These are phyloP conservation scores for Nysson spinosus DNA, from an alignment of 2,888 invertebrate species.

Conservation along the genomic window DNA sequence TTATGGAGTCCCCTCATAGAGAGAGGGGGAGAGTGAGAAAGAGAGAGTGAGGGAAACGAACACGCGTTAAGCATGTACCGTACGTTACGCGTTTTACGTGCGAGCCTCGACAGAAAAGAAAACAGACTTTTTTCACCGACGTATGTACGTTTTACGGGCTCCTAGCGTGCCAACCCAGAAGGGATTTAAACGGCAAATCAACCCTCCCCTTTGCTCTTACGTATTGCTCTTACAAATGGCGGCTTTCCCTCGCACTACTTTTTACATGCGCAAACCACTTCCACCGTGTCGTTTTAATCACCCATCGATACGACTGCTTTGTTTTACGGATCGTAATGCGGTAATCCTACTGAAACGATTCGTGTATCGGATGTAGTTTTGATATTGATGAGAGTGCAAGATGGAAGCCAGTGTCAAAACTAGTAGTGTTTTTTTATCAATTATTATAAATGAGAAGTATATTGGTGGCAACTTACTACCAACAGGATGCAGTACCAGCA, in stretches of 20 bases:
- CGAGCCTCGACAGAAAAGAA: conserved; percentile 24
- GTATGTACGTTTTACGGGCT: conserved; percentile 18
- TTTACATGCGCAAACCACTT: conserved; percentile 3
- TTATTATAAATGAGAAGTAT: too few relatives aligned
- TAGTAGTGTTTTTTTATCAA: too few relatives aligned
- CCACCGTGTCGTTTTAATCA: not conserved
- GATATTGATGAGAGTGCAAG: too few relatives aligned
- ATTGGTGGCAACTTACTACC: too few relatives aligned
- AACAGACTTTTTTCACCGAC: conserved; percentile 30
- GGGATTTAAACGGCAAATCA: conserved; percentile 52
- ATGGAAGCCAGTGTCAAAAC: too few relatives aligned
- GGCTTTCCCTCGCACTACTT: conserved; percentile 22
- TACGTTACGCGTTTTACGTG: conserved; percentile 35
- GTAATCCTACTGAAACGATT: too few relatives aligned
- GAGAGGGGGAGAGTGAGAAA: not conserved
- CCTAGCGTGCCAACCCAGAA: conserved; percentile 11
- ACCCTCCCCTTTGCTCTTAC: conserved; percentile 1
- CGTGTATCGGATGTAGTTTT: too few relatives aligned
- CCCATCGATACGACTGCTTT: not conserved
- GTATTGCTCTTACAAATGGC: conserved; percentile 39
- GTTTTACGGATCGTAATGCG: too few relatives aligned
- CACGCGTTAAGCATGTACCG: conserved; percentile 16
- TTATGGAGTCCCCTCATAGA: conserved; percentile 45
- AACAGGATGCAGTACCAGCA: too few relatives aligned
- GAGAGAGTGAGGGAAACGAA: not conserved